Evolutionary conservation across 2,113 vertebrate genomes (phyloP).

Genomic region (Daboia siamensis): DNA sequence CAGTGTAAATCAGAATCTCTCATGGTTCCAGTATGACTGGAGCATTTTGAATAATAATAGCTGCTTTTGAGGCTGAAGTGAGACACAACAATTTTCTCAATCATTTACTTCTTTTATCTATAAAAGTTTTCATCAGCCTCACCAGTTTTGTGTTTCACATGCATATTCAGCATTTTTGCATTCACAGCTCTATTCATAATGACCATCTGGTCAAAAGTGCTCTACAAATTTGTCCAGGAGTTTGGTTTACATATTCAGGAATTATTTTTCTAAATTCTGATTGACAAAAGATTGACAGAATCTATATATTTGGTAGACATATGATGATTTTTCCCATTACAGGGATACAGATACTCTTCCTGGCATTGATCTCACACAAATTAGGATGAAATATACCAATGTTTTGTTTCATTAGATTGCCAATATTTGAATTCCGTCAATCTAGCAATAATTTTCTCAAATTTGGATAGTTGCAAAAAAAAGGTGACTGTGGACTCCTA

Average conservation of each 20-base stretch:
- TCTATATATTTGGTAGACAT: background rate
- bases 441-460: background rate
- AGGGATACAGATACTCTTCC: background rate
- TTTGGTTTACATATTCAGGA: background rate
- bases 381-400: background rate
- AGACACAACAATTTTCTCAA: background rate
- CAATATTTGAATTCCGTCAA: background rate
- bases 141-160: background rate
- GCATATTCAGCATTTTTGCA: background rate
- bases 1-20: background rate
- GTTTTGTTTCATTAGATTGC: background rate
- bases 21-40: background rate
- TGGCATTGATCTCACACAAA: background rate
- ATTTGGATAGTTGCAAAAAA: background rate
- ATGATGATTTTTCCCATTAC: background rate
- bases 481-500: background rate
- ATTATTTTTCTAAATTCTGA: background rate
- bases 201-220: background rate
- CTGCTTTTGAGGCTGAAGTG: background rate
- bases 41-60: background rate
- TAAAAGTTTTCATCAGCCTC: background rate
- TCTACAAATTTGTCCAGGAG: background rate
- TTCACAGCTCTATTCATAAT: background rate
- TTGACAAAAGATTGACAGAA: background rate
- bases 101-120: background rate